Conservation (phyloP, 2,888 invertebrate genomes). For the Conomelus anceps region DNA sequence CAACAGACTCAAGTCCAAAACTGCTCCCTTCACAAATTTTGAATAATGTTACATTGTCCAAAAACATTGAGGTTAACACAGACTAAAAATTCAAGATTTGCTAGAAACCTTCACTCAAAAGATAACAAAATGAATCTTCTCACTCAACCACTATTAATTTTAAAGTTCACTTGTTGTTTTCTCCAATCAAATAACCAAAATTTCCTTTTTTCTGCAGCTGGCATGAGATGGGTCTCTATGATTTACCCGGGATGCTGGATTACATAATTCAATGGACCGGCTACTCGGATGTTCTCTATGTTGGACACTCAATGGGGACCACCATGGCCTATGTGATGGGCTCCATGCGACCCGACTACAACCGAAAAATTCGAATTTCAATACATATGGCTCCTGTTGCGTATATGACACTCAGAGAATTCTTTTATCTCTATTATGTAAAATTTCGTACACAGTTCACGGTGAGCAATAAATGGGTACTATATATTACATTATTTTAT, state of each 20-base stretch:
- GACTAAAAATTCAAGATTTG: too few species aligned
- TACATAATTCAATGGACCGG: conserved; percentile 51
- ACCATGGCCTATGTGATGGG: conserved; percentile 65
- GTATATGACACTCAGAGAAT: neutral
- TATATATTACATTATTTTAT: too few species aligned
- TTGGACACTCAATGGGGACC: conserved; percentile 89
- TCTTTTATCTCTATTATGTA: neutral
- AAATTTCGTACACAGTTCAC: neutral
- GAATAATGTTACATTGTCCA: too few species aligned
- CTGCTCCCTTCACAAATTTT: too few species aligned
- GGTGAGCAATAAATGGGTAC: neutral
- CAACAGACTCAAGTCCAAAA: too few species aligned
- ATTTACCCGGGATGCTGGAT: conserved; percentile 77
- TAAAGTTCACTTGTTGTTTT: too few species aligned
- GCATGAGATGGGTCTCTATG: conserved; percentile 79
- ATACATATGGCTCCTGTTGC: conserved; percentile 1
- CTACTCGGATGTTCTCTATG: conserved; percentile 55
- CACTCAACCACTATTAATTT: too few species aligned
- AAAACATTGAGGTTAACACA: too few species aligned
- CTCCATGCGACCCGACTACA: conserved; percentile 58
- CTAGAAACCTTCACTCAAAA: too few species aligned
- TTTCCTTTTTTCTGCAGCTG: conserved; percentile 56
- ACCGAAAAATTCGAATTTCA: conserved; percentile 47
- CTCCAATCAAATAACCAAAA: too few species aligned
- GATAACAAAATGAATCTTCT: too few species aligned